Base-by-base conservation (phyloP, 2,888 invertebrate genomes). In the Xylota segnis region DNA sequence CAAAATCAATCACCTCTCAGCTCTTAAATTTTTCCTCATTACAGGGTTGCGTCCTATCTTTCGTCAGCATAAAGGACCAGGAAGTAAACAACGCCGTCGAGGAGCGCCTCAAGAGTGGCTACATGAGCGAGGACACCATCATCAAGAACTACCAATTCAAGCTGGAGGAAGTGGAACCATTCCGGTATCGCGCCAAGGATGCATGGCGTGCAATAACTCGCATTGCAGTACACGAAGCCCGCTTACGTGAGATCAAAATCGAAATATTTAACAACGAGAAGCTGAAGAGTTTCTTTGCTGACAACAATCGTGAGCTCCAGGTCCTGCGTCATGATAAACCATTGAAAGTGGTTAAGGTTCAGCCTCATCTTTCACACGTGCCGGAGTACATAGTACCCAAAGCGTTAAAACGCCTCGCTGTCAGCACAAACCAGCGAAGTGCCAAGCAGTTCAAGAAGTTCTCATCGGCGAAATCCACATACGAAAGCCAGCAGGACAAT, bases 201-300 rank as follows among this genome's bases (percentile, higher is more conserved):
- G 99, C 98, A 4, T 97, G 98, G 96, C 95, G 96, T 89, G 97
- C 98, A 0, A 97, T 98, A 7, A 99, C 99, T 0, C 95, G 96
- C 89, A 96, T 98, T 82, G 98, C 98, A 0, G 96, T 99, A 1
- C 94, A 98, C 58, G 98, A 99, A 92, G 98, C 99, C 0, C 94
- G 99, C 23, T 93, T 99, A 61, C 98, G 97, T 91, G 99, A 99
- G 94, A 99, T 99, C 89, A 97, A 97, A 91, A 95, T 95, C 78
- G 99, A 99, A 93, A 95, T 99, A 77, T 94, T 99, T 86, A 98
- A 97, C 91, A 98, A 98, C 87, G 95, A 97, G 90, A 98, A 97
- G 91, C 92, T 99, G 23, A 98, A 98, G 93, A 95, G 96, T 23
- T 98, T 97, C 92, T 99, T 99, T 91, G 96, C 97, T 90, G 97